Evolutionary conservation across 92 coral and sea anemone species (phyloP).

Genomic region (Phymanthus crucifer): DNA sequence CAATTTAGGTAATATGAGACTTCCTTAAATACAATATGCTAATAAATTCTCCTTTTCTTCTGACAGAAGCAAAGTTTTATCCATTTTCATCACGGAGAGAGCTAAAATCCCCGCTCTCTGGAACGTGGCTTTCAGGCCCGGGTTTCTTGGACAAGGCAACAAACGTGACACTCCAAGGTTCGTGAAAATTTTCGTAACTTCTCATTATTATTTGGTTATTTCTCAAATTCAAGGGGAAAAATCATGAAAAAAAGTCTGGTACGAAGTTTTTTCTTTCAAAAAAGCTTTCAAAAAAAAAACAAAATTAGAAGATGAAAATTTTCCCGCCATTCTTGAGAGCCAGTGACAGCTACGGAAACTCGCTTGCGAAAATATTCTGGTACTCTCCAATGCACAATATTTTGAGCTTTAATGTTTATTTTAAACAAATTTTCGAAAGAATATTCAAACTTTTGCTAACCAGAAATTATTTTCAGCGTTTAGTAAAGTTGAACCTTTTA

Average conservation of each 20-base stretch:
- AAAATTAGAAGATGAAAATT: too few species aligned
- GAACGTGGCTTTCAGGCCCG: too few species aligned
- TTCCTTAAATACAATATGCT: background rate
- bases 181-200: background rate
- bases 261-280: background rate
- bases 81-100: background rate
- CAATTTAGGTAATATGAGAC: background rate
- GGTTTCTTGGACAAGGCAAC: background rate
- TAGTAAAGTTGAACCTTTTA: too few species aligned
- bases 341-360: background rate
- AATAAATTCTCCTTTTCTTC: background rate
- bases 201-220: background rate
- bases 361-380: background rate
- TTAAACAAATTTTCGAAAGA: background rate
- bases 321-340: background rate
- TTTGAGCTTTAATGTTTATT: background rate
- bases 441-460: background rate
- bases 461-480: background rate
- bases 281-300: background rate
- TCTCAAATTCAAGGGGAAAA: background rate
- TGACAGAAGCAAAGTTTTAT: background rate
- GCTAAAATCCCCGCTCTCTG: background rate
- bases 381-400: too few species aligned
- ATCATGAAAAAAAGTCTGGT: background rate
- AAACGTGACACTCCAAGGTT: background rate